Evolutionary conservation across 2,888 invertebrate species (phyloP), one percentile per base, ranked within the genome.

Genomic region (Cantharis nigra): DNA sequence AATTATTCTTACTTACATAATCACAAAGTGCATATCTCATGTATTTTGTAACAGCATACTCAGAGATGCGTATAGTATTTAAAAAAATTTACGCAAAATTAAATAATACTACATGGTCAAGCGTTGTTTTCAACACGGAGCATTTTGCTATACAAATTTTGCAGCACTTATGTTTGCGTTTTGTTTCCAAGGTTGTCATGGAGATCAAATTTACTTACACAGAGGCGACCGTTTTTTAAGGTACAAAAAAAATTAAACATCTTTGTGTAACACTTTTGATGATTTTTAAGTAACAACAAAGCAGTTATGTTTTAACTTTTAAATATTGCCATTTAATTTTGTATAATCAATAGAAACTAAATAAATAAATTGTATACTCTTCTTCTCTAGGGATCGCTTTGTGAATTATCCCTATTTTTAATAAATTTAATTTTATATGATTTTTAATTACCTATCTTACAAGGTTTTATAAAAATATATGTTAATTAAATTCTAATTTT

Each of bases 161-260:
- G 67, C 63, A 64, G 63, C 75, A 63, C 71, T 71, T 65, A 62
- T 69, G 74, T 30, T 33, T 74, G 75, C 76, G 77, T 80, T 80
- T 80, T 77, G 77, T 79, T 72, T 78, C 78, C 80, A 71, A 75
- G 73, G 78, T 80, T 78, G 78, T 77, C 71, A 77, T 78, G 77
- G 80, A 65, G 62, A 76, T 72, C 69, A 20, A 71, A 72, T 71
- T 49, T 14, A 49, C 49, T 49, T 49, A 71, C 9, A 67, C 75
- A 74, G 76, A 49, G 71, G 78, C 75, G 78, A 70, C 76, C 75
- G 64, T 71, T 67, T 26, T 65, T 67, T 23, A 20, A 13, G 64
- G 18, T 64, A 64, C 18, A 64, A 64, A 49, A 33, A n/a, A 49
- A 49, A 49, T 49, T 49, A 49, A 49, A n/a, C n/a, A 49, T 49